Percentiles rank a stretch among this genome's conserved stretches.
Conservation (phyloP, 2,888 invertebrate species). For the Zaprionus bogoriensis region DNA sequence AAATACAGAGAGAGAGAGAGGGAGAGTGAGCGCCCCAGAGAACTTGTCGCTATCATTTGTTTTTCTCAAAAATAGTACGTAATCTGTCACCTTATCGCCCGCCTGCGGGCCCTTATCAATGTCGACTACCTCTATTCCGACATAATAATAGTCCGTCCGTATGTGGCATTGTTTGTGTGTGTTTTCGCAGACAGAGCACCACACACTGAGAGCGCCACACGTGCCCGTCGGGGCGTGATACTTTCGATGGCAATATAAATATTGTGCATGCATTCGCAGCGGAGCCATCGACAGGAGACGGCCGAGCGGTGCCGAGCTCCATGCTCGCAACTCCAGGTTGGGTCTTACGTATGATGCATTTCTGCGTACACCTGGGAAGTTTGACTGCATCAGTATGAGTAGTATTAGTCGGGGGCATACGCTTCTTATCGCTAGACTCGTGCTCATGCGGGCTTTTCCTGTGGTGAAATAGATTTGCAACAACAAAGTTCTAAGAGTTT, state of each 20-base stretch:
- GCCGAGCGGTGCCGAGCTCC: too few relatives aligned
- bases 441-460: background rate
- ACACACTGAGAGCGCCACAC: background rate
- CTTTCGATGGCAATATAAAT: background rate
- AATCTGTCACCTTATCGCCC: conserved; percentile 37
- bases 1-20: too few relatives aligned
- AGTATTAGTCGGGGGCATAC: background rate
- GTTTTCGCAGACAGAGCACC: background rate
- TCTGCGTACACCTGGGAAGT: background rate
- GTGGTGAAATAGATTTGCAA: background rate
- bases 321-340: too few relatives aligned
- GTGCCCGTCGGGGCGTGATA: conserved; percentile 5
- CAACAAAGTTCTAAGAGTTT: background rate
- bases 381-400: too few relatives aligned
- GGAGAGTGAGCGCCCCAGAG: too few relatives aligned
- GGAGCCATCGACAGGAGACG: too few relatives aligned
- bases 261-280: background rate
- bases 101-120: conserved; percentile 26
- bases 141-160: background rate
- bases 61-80: conserved; percentile 12
- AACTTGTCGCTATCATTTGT: conserved; percentile 17
- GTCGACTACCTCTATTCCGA: conserved; percentile 7
- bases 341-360: background rate
- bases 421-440: background rate
- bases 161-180: background rate